These are phyloP conservation scores for Andrena cerasifolii DNA, from an alignment of 1,140 invertebrate species.

Conservation along the genomic window DNA sequence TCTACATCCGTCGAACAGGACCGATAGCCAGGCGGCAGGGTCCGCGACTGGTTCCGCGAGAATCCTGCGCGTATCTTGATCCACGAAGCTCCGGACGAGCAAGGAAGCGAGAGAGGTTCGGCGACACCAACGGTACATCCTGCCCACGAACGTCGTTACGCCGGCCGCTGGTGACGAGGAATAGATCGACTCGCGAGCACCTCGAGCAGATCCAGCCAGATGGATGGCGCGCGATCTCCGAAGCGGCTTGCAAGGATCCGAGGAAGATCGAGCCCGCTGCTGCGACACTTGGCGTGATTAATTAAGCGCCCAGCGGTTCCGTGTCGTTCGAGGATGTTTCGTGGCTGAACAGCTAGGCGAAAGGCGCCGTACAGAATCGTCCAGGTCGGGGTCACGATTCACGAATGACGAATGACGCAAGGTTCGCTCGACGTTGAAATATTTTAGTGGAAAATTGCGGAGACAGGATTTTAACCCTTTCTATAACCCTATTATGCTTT, in stretches of 20 bases:
- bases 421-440: too few species aligned
- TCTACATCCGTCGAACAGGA: conserved; percentile 9
- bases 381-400: too few species aligned
- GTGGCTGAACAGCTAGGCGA: too few species aligned
- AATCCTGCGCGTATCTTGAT: conserved; percentile 29
- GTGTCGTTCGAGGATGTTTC: not conserved
- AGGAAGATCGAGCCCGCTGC: not conserved
- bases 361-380: too few species aligned
- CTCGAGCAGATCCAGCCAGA: not conserved
- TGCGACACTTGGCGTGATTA: not conserved
- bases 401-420: too few species aligned
- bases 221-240: not conserved
- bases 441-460: too few species aligned
- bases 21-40: conserved; percentile 22
- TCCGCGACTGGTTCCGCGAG: conserved; percentile 8
- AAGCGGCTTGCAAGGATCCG: not conserved
- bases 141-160: conserved; percentile 18
- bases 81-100: not conserved
- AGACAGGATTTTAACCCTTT: not conserved
- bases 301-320: not conserved
- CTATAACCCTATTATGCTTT: too few species aligned
- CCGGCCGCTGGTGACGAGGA: conserved; percentile 1
- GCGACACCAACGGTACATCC: conserved; percentile 29
- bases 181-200: conserved; percentile 11
- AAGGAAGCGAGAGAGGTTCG: not conserved